Percentiles rank a stretch among this genome's conserved stretches.
Evolutionary conservation across 2,113 vertebrate genomes (phyloP).

Genomic region (Megaleporinus macrocephalus): DNA sequence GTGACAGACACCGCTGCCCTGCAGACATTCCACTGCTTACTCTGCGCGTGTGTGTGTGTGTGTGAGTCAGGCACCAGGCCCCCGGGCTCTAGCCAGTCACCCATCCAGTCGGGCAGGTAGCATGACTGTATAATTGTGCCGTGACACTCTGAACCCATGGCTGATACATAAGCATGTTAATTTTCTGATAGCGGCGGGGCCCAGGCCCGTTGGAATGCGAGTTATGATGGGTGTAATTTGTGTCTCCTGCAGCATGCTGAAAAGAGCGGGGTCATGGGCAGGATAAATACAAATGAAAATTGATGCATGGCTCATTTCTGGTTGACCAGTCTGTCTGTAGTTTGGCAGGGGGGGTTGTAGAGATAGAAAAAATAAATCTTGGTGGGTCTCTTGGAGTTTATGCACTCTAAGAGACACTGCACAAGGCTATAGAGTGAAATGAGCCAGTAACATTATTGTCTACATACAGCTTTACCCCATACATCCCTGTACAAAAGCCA

Average conservation of each 20-base stretch:
- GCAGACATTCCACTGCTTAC: constrained; percentile 58
- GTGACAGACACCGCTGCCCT: constrained; percentile 76
- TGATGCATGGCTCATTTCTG: constrained; percentile 79
- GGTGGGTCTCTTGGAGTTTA: constrained; percentile 61
- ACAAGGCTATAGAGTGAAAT: constrained; percentile 19
- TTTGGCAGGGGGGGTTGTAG: constrained; percentile 45
- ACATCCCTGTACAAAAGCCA: neutral
- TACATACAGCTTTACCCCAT: neutral
- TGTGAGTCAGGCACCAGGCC: constrained; percentile 70
- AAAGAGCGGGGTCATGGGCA: constrained; percentile 77
- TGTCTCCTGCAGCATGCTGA: constrained; percentile 71
- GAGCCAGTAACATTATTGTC: constrained; percentile 2
- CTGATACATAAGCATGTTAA: constrained; percentile 82
- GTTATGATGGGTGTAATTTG: constrained; percentile 83
- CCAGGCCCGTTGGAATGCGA: constrained; percentile 72
- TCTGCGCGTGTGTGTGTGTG: constrained; percentile 45
- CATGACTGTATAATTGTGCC: constrained; percentile 81
- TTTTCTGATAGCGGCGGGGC: constrained; percentile 78
- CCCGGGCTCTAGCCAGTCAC: constrained; percentile 52
- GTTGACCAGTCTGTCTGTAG: constrained; percentile 76
- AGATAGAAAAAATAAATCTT: constrained; percentile 55
- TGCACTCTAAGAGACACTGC: neutral
- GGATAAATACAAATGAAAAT: constrained; percentile 87
- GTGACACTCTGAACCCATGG: constrained; percentile 80
- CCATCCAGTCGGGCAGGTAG: constrained; percentile 72